Base-by-base conservation (phyloP, 2,888 invertebrate species). In the Ichneumoninae sp. region DNA sequence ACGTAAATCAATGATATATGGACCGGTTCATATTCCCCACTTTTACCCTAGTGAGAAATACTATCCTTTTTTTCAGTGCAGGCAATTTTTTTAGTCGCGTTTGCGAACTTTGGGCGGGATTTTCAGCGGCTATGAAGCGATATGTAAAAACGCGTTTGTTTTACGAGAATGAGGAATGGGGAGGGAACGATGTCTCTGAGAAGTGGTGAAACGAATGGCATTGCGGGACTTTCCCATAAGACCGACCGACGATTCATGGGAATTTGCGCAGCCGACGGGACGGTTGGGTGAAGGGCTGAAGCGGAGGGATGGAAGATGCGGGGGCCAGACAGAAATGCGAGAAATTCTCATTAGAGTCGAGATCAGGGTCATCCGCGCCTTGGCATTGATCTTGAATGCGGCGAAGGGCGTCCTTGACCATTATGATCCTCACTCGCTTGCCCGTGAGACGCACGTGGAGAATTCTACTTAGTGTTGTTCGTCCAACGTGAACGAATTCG, bases 261-360 rank as follows among this genome's bases (percentile, higher is more conserved):
- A 76, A 36, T 52, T 52, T 36, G 36, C n/a, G 19, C 66, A 76
- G 36, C 76, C 36, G 65, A n/a, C 16, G 52, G 36, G 66, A 52
- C 66, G 36, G 52, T 22, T 40, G 57, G 52, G 79, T 81, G 86
- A 86, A 86, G 81, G 63, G 57, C 70, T 30, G 26, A 26, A 44
- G 44, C 26, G 40, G 30, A 22, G 60, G 50, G 30, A 75, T 26
- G 52, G 30, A 66, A 63, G 60, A 70, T 69, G 76, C 54, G 22
- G 33, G 16, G 26, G 57, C 68, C 68, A 74, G 79, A 83, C 69
- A 84, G 86, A 90, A 91, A 91, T 91, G 89, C 88, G 87, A 91
- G 90, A 90, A 92, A 91, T 92, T 92, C 87, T 91, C 90, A 92
- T 92, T 91, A 91, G 83, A 80, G 44, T 54, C 47, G 50, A 74